phyloP scores from a whole-genome alignment of 1,140 invertebrate genomes.

The Chlorops oryzae region DNA sequence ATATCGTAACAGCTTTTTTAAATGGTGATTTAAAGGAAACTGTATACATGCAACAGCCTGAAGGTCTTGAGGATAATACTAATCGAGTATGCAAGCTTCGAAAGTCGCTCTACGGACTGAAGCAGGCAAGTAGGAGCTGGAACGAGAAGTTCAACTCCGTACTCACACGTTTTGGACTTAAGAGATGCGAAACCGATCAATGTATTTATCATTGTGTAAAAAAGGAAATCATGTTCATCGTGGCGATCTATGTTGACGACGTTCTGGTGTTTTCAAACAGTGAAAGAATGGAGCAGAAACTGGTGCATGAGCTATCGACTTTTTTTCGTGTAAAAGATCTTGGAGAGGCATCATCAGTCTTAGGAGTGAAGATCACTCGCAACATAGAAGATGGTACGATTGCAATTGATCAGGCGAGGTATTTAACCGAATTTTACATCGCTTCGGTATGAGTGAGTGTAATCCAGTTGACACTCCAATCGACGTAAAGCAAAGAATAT shows the following conservation, averaged over 20 bases:
- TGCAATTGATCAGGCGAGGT: constrained; percentile 28
- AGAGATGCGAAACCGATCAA: constrained; percentile 21
- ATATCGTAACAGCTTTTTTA: constrained; percentile 46
- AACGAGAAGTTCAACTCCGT: constrained; percentile 28
- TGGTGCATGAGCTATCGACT: neutral
- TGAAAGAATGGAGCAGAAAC: neutral
- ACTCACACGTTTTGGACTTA: constrained; percentile 15
- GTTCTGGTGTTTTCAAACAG: constrained; percentile 35
- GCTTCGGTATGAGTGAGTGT: constrained; percentile 37
- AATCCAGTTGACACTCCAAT: constrained; percentile 24
- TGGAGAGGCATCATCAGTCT: neutral
- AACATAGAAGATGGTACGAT: constrained; percentile 18
- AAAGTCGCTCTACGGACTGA: constrained; percentile 30
- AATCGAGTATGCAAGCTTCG: constrained; percentile 17
- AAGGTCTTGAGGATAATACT: constrained; percentile 20
- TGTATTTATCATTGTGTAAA: constrained; percentile 35
- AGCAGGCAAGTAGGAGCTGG: constrained; percentile 28
- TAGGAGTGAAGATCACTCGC: neutral
- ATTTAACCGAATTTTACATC: constrained; percentile 9
- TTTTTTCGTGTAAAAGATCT: constrained; percentile 11
- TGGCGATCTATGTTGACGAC: too few relatives aligned
- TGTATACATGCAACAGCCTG: constrained; percentile 46
- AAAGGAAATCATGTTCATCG: constrained; percentile 24
- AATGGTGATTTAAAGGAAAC: constrained; percentile 45
- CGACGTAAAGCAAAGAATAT: constrained; percentile 24